These are phyloP conservation scores for Danionella cerebrum DNA, from an alignment of 2,113 vertebrate genomes.

Conservation along the genomic window DNA sequence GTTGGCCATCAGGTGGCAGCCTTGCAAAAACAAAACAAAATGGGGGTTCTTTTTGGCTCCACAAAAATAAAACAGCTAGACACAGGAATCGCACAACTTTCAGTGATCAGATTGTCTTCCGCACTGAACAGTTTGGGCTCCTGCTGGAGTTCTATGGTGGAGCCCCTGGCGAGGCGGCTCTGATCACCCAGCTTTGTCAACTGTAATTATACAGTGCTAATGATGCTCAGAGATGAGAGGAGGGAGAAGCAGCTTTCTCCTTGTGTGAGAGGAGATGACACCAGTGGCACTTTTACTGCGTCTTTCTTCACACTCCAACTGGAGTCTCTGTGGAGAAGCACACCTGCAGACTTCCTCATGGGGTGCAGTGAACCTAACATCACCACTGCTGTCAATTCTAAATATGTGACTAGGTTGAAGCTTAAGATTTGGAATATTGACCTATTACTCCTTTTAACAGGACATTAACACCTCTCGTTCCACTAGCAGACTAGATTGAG, in stretches of 20 bases:
- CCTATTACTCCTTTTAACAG: background rate
- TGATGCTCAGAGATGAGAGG: constrained; percentile 24
- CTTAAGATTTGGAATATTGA: background rate
- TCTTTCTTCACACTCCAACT: constrained; percentile 16
- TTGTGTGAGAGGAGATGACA: constrained; percentile 27
- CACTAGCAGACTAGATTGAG: background rate
- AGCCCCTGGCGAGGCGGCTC: constrained; percentile 16
- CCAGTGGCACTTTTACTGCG: constrained; percentile 12
- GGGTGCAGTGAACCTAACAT: background rate
- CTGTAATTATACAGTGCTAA: constrained; percentile 40
- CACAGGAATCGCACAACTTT: background rate
- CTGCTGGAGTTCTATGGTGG: background rate
- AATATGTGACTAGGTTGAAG: background rate
- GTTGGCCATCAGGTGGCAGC: constrained; percentile 32
- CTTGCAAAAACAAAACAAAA: constrained; percentile 12
- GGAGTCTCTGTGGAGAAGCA: background rate
- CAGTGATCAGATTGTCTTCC: background rate
- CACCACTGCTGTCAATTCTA: background rate
- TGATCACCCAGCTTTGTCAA: constrained; percentile 31
- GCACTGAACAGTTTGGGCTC: background rate
- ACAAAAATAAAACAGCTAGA: background rate
- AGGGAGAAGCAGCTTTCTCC: constrained; percentile 4
- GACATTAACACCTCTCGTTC: background rate
- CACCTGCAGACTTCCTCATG: background rate
- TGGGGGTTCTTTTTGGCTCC: background rate